phyloP scores from a whole-genome alignment of 2,113 vertebrate species.

The Gulo gulo region DNA sequence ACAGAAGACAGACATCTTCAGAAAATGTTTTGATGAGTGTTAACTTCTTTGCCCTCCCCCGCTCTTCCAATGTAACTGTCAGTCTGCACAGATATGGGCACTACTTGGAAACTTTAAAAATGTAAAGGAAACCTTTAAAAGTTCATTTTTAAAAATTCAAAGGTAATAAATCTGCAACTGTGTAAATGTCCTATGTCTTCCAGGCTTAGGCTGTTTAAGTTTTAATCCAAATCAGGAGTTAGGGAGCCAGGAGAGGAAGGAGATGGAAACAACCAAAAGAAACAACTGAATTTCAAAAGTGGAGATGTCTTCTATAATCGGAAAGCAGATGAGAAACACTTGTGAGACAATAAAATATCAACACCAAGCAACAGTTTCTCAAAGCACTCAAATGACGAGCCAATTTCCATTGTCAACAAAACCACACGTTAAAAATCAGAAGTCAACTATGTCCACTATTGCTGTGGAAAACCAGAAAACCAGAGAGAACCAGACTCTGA shows the following conservation, averaged over 20 bases:
- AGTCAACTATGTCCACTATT: neutral
- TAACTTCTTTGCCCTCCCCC: neutral
- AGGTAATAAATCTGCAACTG: constrained; percentile 53
- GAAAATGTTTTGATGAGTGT: neutral
- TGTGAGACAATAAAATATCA: neutral
- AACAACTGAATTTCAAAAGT: neutral
- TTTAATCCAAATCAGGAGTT: constrained; percentile 64
- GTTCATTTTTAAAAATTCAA: constrained; percentile 63
- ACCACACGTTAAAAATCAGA: neutral
- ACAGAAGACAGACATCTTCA: neutral
- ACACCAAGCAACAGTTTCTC: neutral
- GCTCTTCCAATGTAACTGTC: neutral
- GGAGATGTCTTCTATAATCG: neutral
- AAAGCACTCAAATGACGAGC: neutral
- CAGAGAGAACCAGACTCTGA: neutral
- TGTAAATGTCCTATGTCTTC: constrained; percentile 57
- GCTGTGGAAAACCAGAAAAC: neutral
- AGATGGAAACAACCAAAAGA: neutral
- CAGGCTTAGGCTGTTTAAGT: constrained; percentile 62
- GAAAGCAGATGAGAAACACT: neutral
- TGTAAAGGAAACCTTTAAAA: constrained; percentile 59
- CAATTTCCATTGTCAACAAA: neutral
- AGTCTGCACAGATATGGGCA: neutral
- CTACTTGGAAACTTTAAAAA: constrained; percentile 48
- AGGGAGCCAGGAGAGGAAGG: neutral